Percentiles rank a stretch among this genome's conserved stretches.
Evolutionary conservation across 2,888 invertebrate genomes (phyloP).

Genomic region (Coronaproctus castanopsis): DNA sequence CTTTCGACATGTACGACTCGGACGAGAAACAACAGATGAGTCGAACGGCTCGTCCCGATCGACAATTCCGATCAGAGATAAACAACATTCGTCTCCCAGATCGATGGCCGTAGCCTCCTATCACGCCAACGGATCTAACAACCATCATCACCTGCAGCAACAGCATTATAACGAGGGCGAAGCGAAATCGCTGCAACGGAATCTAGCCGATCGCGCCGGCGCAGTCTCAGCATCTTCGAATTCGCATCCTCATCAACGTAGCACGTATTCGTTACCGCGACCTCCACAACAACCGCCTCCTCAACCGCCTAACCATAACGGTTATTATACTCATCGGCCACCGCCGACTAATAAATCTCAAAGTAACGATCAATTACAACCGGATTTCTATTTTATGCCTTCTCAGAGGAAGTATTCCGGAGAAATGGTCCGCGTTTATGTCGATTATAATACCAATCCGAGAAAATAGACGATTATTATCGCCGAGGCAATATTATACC

Average conservation of each 20-base stretch:
- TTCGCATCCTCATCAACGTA: conserved; percentile 28
- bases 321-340: conserved; percentile 25
- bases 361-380: conserved; percentile 31
- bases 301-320: conserved; percentile 23
- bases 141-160: conserved; percentile 23
- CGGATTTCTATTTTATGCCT: conserved; percentile 90
- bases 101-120: conserved; percentile 15
- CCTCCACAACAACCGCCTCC: conserved; percentile 28
- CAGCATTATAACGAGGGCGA: conserved; percentile 39
- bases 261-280: conserved; percentile 55
- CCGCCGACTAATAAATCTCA: conserved; percentile 22
- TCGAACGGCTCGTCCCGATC: conserved; percentile 27
- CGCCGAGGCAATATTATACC: neutral
- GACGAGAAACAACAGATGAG: conserved; percentile 34
- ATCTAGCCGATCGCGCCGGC: conserved; percentile 22
- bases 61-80: conserved; percentile 22
- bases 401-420: conserved; percentile 84
- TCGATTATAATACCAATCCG: conserved; percentile 54
- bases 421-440: conserved; percentile 65
- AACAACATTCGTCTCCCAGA: conserved; percentile 17
- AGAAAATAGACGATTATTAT: conserved; percentile 27
- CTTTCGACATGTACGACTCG: conserved; percentile 69
- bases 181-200: conserved; percentile 40
- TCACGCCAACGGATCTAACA: conserved; percentile 22
- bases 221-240: conserved; percentile 1